These are phyloP conservation scores for Chaenodraco wilsoni DNA, from an alignment of 2,797 vertebrate species.

Conservation along the genomic window DNA sequence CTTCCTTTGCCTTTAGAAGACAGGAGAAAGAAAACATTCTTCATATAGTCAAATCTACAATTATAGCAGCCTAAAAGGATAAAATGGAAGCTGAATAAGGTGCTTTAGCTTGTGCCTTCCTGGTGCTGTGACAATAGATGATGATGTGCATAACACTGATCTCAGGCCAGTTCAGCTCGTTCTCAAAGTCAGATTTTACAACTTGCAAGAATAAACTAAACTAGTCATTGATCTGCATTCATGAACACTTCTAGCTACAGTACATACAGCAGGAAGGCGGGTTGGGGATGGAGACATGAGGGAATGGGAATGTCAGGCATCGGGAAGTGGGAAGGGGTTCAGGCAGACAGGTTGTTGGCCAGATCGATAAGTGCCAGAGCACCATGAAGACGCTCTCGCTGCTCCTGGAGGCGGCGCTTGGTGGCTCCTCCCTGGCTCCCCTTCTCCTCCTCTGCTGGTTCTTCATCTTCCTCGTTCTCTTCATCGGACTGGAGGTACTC, in stretches of 20 bases:
- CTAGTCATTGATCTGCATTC: conserved; percentile 64
- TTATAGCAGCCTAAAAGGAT: conserved; percentile 98
- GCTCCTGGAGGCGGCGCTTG: conserved; percentile 91
- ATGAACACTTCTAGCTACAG: conserved; percentile 65
- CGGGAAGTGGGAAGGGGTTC: conserved; percentile 56
- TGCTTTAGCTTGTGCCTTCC: conserved; percentile 94
- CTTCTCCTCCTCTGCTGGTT: conserved; percentile 87
- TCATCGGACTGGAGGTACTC: conserved; percentile 92
- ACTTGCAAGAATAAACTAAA: conserved; percentile 56
- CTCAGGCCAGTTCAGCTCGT: conserved; percentile 54
- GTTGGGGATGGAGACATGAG: conserved; percentile 46
- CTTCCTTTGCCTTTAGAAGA: conserved; percentile 82
- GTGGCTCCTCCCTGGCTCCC: conserved; percentile 81
- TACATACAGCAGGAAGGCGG: conserved; percentile 71
- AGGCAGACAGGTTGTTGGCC: conserved; percentile 93
- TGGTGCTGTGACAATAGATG: conserved; percentile 54
- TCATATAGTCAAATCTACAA: conserved; percentile 94
- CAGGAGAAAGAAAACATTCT: conserved; percentile 91
- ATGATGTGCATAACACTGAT: conserved; percentile 63
- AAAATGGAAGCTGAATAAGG: conserved; percentile 92
- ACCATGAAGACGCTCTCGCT: conserved; percentile 94
- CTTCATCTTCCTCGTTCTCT: conserved; percentile 88
- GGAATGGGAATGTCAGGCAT: conserved; percentile 28
- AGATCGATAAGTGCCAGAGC: conserved; percentile 97
- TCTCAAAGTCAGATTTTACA: conserved; percentile 56